Evolutionary conservation across 2,113 vertebrate genomes (phyloP), one percentile per base, ranked within the genome.

Genomic region (Cisticola juncidis): DNA sequence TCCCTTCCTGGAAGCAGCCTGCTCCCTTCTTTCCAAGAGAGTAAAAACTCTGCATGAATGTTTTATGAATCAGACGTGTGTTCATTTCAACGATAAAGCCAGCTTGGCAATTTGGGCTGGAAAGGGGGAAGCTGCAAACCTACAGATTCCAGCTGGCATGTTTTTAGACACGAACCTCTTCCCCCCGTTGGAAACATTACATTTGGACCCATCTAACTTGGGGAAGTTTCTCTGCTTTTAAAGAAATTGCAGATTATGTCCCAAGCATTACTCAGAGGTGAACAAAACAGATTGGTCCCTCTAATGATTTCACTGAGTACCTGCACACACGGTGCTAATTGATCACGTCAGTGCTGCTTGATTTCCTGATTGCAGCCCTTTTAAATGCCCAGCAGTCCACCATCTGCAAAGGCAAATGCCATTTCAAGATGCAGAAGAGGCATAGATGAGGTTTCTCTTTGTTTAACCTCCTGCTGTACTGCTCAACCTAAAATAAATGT

Each of bases 61-160:
- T 85, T 96, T 95, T 93, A 94, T 95, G 91, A 94, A 91, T 95
- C 93, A 97, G 94, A 47, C 29, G 2, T 81, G 92, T 87, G 88
- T 88, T 91, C 92, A 72, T 88, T 94, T 93, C 89, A 88, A 60
- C 4, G 17, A 84, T 71, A 84, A 97, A 94, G 84, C 79, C 84
- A 88, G 88, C 88, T 94, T 96, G 86, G 93, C 88, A 88, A 81
- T 90, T 90, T 92, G 87, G 86, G 60, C 69, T 78, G 61, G 70
- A 94, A 93, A 71, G 65, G 40, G 72, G 80, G 50, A 94, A 92
- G 82, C 68, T 85, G 80, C 78, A 93, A 95, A 93, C 48, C 62
- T 91, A 9, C 38, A 36, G 65, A 31, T 81, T 93, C 82, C 82
- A 88, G 87, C 54, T 88, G 72, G 69, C 86, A n/a, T 50, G 50